Conservation (phyloP, 2,113 vertebrate genomes). For the Octodon degus region DNA sequence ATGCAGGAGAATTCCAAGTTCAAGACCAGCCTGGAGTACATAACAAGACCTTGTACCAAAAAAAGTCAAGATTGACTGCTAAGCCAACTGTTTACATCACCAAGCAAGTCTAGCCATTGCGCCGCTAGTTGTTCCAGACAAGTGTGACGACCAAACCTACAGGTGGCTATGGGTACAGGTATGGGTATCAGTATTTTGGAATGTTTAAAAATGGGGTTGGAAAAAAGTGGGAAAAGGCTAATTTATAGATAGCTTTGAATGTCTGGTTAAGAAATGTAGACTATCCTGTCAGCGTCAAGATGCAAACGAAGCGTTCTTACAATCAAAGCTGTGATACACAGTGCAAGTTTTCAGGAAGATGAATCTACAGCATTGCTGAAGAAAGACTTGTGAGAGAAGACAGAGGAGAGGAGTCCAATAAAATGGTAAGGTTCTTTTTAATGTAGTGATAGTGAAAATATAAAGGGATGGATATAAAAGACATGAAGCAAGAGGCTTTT, state of each 20-base stretch:
- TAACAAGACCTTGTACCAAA: neutral
- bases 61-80: neutral
- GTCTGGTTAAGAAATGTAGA: neutral
- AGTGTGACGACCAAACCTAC: neutral
- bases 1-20: neutral
- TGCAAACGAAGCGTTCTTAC: neutral
- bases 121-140: neutral
- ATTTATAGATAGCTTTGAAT: neutral
- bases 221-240: neutral
- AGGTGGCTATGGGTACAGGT: neutral
- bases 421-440: neutral
- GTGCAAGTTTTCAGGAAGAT: neutral
- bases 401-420: neutral
- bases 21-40: neutral
- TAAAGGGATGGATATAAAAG: neutral
- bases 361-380: neutral
- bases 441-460: constrained; percentile 3
- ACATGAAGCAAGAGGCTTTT: neutral
- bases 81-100: neutral
- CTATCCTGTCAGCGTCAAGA: neutral
- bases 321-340: neutral
- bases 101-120: neutral
- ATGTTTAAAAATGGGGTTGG: neutral
- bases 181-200: neutral
- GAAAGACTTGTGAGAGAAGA: neutral